These are phyloP conservation scores for Tiliacea aurago DNA, from an alignment of 2,888 invertebrate genomes.

Conservation along the genomic window DNA sequence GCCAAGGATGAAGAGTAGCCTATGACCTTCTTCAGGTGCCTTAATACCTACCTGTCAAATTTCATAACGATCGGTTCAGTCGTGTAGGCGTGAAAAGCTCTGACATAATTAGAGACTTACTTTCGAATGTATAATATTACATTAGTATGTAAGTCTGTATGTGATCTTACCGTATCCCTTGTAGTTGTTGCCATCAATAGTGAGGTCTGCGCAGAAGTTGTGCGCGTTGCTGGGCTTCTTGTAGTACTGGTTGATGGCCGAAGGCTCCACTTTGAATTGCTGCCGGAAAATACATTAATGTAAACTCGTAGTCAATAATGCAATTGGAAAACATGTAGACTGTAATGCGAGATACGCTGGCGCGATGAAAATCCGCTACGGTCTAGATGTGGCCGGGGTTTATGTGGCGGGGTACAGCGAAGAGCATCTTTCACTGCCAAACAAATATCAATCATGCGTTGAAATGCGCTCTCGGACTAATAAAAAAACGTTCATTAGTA, in stretches of 20 bases:
- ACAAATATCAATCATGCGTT: neutral
- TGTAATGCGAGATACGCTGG: neutral
- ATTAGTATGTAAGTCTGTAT: neutral
- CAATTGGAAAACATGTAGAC: neutral
- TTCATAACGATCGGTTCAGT: neutral
- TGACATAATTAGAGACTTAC: neutral
- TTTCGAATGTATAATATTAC: neutral
- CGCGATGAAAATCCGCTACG: neutral
- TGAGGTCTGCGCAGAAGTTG: slow-evolving; percentile 85
- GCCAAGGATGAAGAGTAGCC: neutral
- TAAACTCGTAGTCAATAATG: neutral
- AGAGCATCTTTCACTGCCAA: neutral
- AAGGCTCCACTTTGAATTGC: slow-evolving; percentile 91
- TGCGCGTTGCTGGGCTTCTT: slow-evolving; percentile 76
- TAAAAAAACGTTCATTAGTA: neutral
- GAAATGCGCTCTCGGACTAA: neutral
- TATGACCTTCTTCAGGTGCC: neutral
- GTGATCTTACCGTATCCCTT: slow-evolving; percentile 83
- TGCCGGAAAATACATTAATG: slow-evolving; percentile 66
- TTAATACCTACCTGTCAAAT: neutral
- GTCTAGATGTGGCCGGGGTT: neutral
- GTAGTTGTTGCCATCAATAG: slow-evolving; percentile 81
- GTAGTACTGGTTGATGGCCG: slow-evolving; percentile 82
- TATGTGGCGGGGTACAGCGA: neutral
- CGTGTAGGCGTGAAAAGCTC: neutral